Evolutionary conservation across 2,888 invertebrate genomes (phyloP), one percentile per base, ranked within the genome.

Genomic region (Drosophila nr. perissopoda): DNA sequence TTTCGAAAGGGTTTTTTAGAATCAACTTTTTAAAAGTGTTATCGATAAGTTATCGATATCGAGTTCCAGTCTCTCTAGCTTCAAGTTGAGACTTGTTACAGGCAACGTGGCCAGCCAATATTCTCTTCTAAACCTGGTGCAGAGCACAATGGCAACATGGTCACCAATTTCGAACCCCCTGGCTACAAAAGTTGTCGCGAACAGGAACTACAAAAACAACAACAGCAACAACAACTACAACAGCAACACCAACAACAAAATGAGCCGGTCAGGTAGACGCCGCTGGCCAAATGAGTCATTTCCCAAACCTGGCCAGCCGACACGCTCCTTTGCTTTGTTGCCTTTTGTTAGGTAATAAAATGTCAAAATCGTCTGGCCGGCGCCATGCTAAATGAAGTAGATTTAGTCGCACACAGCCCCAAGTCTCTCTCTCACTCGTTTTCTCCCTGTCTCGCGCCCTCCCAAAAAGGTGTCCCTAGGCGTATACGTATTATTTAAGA

Each of bases 311-410:
- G 11, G 63, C 8, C 27, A 33, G 5, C 21, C 38, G 40, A 11
- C 36, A 21, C 45, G 51, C 18, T 38, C 31, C 45, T 29, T 36
- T 27, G 59, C 62, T 16, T 64, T 76, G 78, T 73, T 77, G 70
- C 67, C 66, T 69, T 79, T 80, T 80, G 83, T 68, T 69, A 58
- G 88, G 90, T 79, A 88, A 90, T 90, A 87, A 87, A 90, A 91
- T 82, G 83, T 82, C 80, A 82, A 81, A 89, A 79, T 73, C 90
- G 90, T 91, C 90, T 89, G 87, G 85, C 61, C 83, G 90, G 83
- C 90, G 91, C 90, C 90, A 78, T 66, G 76, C 82, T 77, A 83
- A 85, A 85, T 80, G 76, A 81, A 80, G 89, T 63, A 76, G 89
- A 86, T 60, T 84, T 73, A 67, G 65, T 53, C 61, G 25, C 34